Evolutionary conservation across 2,113 vertebrate species (phyloP).

Genomic region (Dicaeum eximium): DNA sequence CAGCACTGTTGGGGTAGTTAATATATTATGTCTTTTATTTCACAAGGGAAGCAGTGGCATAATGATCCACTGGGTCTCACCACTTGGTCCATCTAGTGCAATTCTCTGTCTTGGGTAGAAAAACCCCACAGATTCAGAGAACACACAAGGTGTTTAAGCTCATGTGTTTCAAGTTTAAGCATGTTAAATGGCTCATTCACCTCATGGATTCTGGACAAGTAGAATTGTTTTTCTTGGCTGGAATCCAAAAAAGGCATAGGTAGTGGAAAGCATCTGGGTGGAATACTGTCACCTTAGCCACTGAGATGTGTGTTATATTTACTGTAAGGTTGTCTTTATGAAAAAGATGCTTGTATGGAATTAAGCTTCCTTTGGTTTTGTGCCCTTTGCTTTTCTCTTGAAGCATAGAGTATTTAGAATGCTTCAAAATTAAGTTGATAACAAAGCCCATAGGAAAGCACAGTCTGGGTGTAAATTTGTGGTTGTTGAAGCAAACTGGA

Average conservation of each 20-base stretch:
- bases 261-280: background rate
- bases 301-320: background rate
- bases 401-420: background rate
- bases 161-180: background rate
- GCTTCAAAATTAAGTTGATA: background rate
- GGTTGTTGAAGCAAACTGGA: background rate
- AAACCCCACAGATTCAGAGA: background rate
- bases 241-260: background rate
- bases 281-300: background rate
- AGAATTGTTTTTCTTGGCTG: background rate
- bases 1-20: background rate
- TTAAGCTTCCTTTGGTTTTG: background rate
- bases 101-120: background rate
- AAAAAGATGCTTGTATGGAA: background rate
- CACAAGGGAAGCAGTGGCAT: background rate
- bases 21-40: background rate
- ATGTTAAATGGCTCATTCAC: background rate
- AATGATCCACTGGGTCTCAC: background rate
- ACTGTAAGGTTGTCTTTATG: background rate
- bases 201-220: background rate
- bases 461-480: background rate
- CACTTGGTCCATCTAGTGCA: background rate
- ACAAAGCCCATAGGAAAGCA: background rate
- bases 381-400: background rate
- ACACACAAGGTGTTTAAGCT: background rate